Evolutionary conservation across 2,797 vertebrate genomes (phyloP).

Genomic region (Semotilus atromaculatus): DNA sequence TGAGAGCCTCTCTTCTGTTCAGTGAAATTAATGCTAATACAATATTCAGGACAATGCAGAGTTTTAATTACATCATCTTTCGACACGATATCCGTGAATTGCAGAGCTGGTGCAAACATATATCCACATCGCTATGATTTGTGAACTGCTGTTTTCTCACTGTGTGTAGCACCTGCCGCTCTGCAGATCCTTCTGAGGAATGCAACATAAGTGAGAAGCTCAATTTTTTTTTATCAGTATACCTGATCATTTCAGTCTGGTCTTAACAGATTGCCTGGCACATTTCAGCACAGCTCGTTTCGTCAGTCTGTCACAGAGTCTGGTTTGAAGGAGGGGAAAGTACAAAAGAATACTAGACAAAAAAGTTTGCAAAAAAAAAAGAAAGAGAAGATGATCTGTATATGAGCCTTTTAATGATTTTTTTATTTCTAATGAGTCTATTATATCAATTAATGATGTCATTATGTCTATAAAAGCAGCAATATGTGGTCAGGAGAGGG

Average conservation of each 20-base stretch:
- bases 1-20: neutral
- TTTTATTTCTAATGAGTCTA: neutral
- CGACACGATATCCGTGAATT: no score
- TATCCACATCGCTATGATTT: no score
- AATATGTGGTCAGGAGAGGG: slow-evolving; percentile 55
- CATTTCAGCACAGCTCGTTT: slow-evolving; percentile 7
- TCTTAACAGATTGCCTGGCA: neutral
- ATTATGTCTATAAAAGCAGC: slow-evolving; percentile 63
- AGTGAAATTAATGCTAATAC: neutral
- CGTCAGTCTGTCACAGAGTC: neutral
- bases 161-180: neutral
- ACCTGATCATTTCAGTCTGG: neutral
- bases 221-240: neutral
- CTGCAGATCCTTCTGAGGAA: neutral
- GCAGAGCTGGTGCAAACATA: no score
- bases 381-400: slow-evolving; percentile 17
- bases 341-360: neutral
- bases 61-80: no score
- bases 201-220: neutral
- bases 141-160: no score
- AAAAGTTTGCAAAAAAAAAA: slow-evolving; percentile 24
- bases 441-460: slow-evolving; percentile 66
- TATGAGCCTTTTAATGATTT: neutral
- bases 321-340: slow-evolving; percentile 2
- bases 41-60: neutral